Evolutionary conservation across 2,888 invertebrate genomes (phyloP), one percentile per base, ranked within the genome.

Genomic region (Smittia sp.): DNA sequence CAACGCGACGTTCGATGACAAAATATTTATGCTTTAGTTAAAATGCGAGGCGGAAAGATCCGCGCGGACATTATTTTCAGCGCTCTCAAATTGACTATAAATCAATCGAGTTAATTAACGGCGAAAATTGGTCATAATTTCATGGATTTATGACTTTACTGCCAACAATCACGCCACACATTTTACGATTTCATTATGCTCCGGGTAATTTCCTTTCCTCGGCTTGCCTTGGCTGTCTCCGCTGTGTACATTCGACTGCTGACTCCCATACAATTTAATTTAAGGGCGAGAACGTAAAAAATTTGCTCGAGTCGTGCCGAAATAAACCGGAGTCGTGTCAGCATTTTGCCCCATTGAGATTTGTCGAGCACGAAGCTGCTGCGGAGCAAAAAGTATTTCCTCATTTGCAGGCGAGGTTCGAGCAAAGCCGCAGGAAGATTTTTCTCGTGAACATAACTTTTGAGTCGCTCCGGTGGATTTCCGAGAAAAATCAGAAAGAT

Each of bases 51-150:
- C 46, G 15, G 15, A 3, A 46, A 46, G 46, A 15, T 7, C 6
- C 3, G 46, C 46, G 46, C 11, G 15, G 46, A 7, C 15, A 46
- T 46, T 46, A 46, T 46, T 46, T 11, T 46, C 15, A 32, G 46
- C 11, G n/a, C 46, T n/a, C 46, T n/a, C 15, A 46, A 65, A 27
- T 65, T 65, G 63, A 15, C 27, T 65, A 65, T 65, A 65, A 65
- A 65, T 65, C 63, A 65, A 65, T 65, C 22, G 63, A 65, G 63
- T 65, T 65, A 65, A 65, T 65, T 65, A 65, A 65, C 63, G 63
- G 13, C 63, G 63, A 25, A 65, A 65, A 65, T 65, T 65, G 63
- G 27, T 65, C n/a, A 32, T 65, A 27, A 65, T 65, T 65, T 65
- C 6, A 65, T 65, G 63, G 27, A 65, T 65, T 65, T 32, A 65